phyloP scores from a whole-genome alignment of 2,113 vertebrate genomes.

The Uria lomvia region DNA sequence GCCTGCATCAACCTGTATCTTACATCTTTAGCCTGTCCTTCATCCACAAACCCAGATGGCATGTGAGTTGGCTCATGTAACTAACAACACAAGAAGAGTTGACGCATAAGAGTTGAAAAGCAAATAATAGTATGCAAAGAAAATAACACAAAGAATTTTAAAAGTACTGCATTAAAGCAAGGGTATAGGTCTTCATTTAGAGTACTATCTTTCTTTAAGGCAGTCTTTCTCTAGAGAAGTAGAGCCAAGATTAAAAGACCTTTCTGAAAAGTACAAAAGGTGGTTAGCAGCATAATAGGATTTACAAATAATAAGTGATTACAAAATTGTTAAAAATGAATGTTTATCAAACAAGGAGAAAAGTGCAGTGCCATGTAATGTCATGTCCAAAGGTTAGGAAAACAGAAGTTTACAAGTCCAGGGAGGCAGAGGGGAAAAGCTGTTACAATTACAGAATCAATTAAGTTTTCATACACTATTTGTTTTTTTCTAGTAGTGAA shows the following conservation, averaged over 20 bases:
- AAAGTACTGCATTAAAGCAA: background rate
- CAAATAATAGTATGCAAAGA: background rate
- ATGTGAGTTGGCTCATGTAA: background rate
- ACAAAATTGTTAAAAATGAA: background rate
- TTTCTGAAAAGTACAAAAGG: background rate
- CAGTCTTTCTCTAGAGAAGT: background rate
- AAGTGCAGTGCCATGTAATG: background rate
- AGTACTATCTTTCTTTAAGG: background rate
- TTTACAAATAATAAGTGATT: background rate
- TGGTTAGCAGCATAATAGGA: background rate
- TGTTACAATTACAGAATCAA: background rate
- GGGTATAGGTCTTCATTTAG: background rate
- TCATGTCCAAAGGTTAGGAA: background rate
- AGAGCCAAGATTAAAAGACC: background rate
- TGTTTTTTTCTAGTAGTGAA: background rate
- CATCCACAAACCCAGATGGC: background rate
- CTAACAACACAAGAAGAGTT: background rate
- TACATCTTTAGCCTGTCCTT: background rate
- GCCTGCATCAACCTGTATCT: background rate
- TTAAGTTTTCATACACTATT: background rate
- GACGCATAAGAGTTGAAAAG: background rate
- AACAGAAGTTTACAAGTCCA: background rate
- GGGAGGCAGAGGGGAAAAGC: background rate
- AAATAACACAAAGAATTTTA: background rate
- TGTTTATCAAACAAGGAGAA: background rate